These are phyloP conservation scores for Tetragonula clypearis DNA, from an alignment of 1,140 invertebrate genomes.

Conservation along the genomic window DNA sequence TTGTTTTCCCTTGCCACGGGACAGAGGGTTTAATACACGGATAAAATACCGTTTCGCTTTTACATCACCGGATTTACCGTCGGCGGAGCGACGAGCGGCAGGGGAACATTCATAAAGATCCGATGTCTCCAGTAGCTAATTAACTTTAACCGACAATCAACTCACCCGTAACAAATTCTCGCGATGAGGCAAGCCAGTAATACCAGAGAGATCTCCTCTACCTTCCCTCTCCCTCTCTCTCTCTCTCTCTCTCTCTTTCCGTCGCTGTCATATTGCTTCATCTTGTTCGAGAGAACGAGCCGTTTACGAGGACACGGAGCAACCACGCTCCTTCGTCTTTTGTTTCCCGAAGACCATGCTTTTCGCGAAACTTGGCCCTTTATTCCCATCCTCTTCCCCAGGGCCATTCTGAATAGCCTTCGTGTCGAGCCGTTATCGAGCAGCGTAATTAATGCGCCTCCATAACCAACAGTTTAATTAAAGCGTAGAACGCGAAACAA, in stretches of 20 bases:
- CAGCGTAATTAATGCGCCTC: slow-evolving; percentile 20
- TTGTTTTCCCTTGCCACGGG: background rate
- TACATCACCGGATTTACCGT: background rate
- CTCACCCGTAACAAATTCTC: slow-evolving; percentile 40
- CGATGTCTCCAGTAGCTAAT: slow-evolving; percentile 42
- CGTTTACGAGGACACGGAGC: slow-evolving; percentile 4
- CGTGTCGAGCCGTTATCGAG: slow-evolving; percentile 16
- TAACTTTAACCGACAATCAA: slow-evolving; percentile 49
- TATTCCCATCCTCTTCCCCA: background rate
- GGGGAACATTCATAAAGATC: slow-evolving; percentile 34
- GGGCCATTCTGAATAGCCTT: too few relatives aligned
- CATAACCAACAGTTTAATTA: slow-evolving; percentile 25
- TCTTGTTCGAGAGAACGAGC: slow-evolving; percentile 20
- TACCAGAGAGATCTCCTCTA: background rate
- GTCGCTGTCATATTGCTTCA: slow-evolving; percentile 20
- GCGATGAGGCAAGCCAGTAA: slow-evolving; percentile 43
- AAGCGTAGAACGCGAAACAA: background rate
- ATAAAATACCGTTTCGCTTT: too few relatives aligned
- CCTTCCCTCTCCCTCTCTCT: background rate
- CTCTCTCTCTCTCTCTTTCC: too few relatives aligned
- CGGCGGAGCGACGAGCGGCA: background rate
- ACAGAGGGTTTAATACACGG: background rate
- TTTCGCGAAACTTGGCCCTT: slow-evolving; percentile 26
- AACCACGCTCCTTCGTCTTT: background rate
- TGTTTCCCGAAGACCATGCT: background rate